Evolutionary conservation across 2,797 vertebrate genomes (phyloP).

Genomic region (Gymnoscopelus braueri): DNA sequence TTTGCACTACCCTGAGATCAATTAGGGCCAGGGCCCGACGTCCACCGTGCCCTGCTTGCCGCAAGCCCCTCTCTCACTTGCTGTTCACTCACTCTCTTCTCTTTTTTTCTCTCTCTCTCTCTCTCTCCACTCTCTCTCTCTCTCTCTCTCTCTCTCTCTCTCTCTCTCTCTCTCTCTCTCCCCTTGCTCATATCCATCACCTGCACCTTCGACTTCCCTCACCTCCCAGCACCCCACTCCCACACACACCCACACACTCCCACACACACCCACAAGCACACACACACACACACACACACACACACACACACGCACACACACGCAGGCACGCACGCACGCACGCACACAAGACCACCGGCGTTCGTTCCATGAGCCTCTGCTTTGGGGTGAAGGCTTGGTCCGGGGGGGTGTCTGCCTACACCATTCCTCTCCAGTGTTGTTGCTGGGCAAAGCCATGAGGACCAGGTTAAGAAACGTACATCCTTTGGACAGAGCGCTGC

Average conservation of each 20-base stretch:
- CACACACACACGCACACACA: slow-evolving; percentile 28
- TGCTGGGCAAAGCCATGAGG: slow-evolving; percentile 61
- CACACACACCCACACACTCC: slow-evolving; percentile 16
- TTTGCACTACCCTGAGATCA: slow-evolving; percentile 84
- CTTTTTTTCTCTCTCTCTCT: slow-evolving; percentile 9
- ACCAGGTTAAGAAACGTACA: slow-evolving; percentile 56
- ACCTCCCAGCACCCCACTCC: slow-evolving; percentile 27
- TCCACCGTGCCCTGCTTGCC: slow-evolving; percentile 72
- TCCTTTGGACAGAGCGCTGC: slow-evolving; percentile 55
- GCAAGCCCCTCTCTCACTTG: slow-evolving; percentile 44
- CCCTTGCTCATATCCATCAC: slow-evolving; percentile 53
- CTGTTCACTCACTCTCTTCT: slow-evolving; percentile 29
- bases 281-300: slow-evolving; percentile 3
- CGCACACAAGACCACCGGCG: slow-evolving; percentile 28
- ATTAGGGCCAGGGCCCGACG: slow-evolving; percentile 75
- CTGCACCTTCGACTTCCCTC: slow-evolving; percentile 45
- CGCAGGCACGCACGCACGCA: slow-evolving; percentile 12
- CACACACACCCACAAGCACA: slow-evolving; percentile 17
- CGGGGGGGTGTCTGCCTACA: slow-evolving; percentile 30
- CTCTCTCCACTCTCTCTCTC: slow-evolving; percentile 42
- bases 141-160: slow-evolving; percentile 32
- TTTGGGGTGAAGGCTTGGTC: slow-evolving; percentile 37
- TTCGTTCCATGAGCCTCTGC: slow-evolving; percentile 35
- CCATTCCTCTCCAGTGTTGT: slow-evolving; percentile 44
- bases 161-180: slow-evolving; percentile 36